These are phyloP conservation scores for Glareola pratincola DNA, from an alignment of 2,113 vertebrate genomes.

Conservation along the genomic window DNA sequence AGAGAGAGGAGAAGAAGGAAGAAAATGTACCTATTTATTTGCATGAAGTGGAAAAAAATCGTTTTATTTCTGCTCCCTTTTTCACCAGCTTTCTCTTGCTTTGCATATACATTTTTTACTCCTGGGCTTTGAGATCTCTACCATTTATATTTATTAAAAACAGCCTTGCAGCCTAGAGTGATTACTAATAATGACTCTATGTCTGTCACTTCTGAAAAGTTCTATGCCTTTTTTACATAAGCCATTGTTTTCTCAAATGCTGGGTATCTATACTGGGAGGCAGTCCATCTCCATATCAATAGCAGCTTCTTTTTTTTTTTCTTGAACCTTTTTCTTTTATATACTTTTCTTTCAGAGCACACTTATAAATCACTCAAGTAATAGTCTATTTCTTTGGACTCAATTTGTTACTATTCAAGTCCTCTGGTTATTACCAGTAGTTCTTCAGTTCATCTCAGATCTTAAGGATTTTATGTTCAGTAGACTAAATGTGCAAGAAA, in stretches of 20 bases:
- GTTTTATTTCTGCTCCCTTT: background rate
- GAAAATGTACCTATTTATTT: background rate
- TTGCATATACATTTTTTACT: background rate
- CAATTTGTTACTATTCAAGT: constrained; percentile 29
- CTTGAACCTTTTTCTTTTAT: background rate
- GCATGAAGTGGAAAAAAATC: background rate
- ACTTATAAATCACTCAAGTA: constrained; percentile 19
- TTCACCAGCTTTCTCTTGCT: background rate
- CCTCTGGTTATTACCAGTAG: constrained; percentile 18
- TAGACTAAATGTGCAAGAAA: constrained; percentile 14
- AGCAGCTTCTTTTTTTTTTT: background rate
- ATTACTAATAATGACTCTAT: background rate
- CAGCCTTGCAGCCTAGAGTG: background rate
- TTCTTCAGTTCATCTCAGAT: constrained; percentile 1
- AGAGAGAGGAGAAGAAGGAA: background rate
- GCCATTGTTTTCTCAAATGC: background rate
- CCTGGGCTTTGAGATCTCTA: background rate
- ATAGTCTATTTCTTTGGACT: constrained; percentile 20
- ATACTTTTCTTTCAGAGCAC: background rate
- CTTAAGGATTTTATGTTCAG: constrained; percentile 26
- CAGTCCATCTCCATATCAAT: background rate
- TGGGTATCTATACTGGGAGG: background rate
- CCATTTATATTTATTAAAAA: background rate
- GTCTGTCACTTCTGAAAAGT: background rate
- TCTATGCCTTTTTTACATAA: background rate